Conservation (phyloP, 2,113 vertebrate species). For the Zapornia atra region DNA sequence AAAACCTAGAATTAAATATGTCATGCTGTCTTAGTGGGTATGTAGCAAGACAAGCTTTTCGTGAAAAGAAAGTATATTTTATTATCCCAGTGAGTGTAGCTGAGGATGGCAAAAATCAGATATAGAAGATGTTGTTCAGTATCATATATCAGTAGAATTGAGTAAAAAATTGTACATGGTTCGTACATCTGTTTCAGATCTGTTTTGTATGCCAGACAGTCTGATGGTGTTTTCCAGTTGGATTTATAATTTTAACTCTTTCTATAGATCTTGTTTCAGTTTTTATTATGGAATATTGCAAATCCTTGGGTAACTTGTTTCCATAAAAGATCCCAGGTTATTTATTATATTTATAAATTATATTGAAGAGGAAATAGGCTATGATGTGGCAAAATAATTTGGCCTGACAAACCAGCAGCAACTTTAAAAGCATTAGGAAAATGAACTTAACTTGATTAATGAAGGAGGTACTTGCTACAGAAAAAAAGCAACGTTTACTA, state of each 20-base stretch:
- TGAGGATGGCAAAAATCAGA: neutral
- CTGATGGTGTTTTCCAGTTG: neutral
- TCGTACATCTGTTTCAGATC: neutral
- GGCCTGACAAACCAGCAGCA: neutral
- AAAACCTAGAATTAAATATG: neutral
- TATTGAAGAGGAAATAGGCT: neutral
- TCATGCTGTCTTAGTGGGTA: neutral
- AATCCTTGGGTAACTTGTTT: neutral
- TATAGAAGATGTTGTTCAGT: neutral
- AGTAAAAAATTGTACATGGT: fast-evolving
- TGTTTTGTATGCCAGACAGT: neutral
- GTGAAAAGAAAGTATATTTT: neutral
- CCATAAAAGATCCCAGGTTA: neutral
- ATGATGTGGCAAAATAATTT: neutral
- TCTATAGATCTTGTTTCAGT: neutral
- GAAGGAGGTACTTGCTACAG: neutral
- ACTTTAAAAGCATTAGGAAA: neutral
- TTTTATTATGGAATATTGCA: neutral
- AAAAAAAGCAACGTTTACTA: neutral
- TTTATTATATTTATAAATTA: neutral
- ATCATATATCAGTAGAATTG: neutral
- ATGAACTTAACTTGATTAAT: neutral
- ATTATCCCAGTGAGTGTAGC: neutral
- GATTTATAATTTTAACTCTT: neutral
- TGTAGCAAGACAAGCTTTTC: neutral